Percentiles rank a stretch among this genome's conserved stretches.
Conservation (phyloP, 2,113 vertebrate species). For the Eulemur macaco region DNA sequence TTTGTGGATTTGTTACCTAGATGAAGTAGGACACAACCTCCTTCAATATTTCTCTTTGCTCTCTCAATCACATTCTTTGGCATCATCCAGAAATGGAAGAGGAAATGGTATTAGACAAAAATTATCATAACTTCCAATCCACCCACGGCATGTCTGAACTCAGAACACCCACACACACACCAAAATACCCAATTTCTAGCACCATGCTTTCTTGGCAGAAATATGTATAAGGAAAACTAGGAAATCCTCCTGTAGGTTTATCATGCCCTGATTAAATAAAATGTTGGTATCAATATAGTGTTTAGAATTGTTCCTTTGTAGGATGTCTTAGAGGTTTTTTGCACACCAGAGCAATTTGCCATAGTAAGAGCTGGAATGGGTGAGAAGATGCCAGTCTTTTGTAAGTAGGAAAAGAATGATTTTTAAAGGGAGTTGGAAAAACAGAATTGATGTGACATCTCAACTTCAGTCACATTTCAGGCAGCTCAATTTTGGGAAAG, state of each 20-base stretch:
- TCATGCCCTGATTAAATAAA: not conserved
- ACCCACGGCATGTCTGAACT: not conserved
- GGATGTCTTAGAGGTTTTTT: not conserved
- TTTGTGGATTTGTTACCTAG: not conserved
- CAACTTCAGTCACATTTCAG: not conserved
- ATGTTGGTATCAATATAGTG: not conserved
- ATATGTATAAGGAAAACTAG: not conserved
- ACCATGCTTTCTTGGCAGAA: not conserved
- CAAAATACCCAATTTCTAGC: not conserved
- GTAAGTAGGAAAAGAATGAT: not conserved
- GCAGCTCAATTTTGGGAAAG: not conserved
- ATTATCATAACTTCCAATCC: not conserved
- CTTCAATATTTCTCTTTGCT: not conserved
- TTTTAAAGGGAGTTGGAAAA: not conserved
- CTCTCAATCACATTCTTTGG: conserved; percentile 1
- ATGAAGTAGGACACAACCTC: not conserved
- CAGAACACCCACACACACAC: not conserved
- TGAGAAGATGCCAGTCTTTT: not conserved
- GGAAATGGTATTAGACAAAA: not conserved
- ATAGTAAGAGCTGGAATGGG: not conserved
- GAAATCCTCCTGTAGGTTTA: not conserved
- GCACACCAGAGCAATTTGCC: not conserved
- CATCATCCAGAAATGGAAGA: not conserved
- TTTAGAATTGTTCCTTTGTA: not conserved
- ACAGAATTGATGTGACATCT: not conserved